These are phyloP conservation scores for Alfaro cultratus DNA, from an alignment of 2,797 vertebrate genomes.

Conservation along the genomic window DNA sequence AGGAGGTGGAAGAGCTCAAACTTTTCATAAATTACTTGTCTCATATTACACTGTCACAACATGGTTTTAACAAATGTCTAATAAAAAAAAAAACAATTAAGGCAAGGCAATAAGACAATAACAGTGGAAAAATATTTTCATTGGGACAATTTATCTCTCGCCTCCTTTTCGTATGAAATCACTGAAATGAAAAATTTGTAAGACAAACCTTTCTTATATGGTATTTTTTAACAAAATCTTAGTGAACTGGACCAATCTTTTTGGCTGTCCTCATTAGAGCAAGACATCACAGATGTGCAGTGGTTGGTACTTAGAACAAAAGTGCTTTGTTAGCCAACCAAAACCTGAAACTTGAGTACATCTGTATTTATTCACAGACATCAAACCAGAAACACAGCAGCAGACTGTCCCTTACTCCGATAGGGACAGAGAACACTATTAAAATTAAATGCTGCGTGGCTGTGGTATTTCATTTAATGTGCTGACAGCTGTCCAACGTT, in stretches of 20 bases:
- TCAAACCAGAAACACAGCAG: conserved; percentile 6
- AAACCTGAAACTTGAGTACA: conserved; percentile 10
- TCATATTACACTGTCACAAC: no score
- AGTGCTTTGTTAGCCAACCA: conserved; percentile 52
- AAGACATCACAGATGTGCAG: conserved; percentile 21
- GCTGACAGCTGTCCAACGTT: conserved; percentile 70
- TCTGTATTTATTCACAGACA: conserved; percentile 11
- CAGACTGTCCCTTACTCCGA: conserved; percentile 54
- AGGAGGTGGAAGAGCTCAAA: no score
- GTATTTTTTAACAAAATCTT: conserved; percentile 34
- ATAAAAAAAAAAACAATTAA: background rate
- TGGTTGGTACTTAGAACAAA: conserved; percentile 43
- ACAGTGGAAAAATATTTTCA: conserved; percentile 45
- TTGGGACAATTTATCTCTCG: conserved; percentile 24
- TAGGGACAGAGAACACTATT: conserved; percentile 61
- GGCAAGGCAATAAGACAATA: background rate
- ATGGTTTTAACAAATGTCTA: no score
- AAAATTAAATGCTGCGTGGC: conserved; percentile 67
- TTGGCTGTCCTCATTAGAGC: conserved; percentile 20
- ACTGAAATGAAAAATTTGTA: conserved; percentile 30
- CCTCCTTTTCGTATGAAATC: conserved; percentile 37
- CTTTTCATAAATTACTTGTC: no score
- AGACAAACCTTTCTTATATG: conserved; percentile 39
- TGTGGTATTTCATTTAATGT: conserved; percentile 73
- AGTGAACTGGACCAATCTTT: conserved; percentile 27